Conservation (phyloP, 2,113 vertebrate species). For the Dicrurus megarhynchus region DNA sequence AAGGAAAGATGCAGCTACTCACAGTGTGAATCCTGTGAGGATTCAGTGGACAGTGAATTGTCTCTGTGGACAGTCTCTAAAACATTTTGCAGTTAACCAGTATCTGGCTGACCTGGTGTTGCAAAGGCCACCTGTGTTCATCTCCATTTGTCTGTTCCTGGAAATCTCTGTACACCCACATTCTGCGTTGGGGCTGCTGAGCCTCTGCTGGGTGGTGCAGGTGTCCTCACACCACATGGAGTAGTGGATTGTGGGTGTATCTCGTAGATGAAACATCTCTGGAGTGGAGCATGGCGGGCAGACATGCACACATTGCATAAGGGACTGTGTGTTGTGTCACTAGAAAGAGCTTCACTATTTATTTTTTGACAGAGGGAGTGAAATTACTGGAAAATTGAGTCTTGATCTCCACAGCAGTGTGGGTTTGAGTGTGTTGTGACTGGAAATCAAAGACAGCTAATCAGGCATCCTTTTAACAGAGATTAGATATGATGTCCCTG, state of each 20-base stretch:
- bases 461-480: neutral
- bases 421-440: constrained; percentile 8
- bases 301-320: rapidly evolving
- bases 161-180: neutral
- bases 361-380: neutral
- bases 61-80: neutral
- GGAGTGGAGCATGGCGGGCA: neutral
- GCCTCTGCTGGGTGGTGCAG: neutral
- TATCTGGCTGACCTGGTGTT: neutral
- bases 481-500: neutral
- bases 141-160: neutral
- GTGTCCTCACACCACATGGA: rapidly evolving
- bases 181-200: neutral
- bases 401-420: neutral
- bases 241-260: rapidly evolving
- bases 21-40: neutral
- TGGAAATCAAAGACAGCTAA: constrained; percentile 27
- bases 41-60: neutral
- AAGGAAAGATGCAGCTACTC: neutral
- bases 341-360: neutral
- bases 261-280: neutral
- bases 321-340: neutral
- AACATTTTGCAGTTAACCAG: neutral
- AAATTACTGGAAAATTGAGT: neutral
- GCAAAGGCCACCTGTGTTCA: neutral